Percentiles rank a stretch among this genome's conserved stretches.
These are phyloP conservation scores for Falcaria lacertinaria DNA, from an alignment of 2,888 invertebrate genomes.

Conservation along the genomic window DNA sequence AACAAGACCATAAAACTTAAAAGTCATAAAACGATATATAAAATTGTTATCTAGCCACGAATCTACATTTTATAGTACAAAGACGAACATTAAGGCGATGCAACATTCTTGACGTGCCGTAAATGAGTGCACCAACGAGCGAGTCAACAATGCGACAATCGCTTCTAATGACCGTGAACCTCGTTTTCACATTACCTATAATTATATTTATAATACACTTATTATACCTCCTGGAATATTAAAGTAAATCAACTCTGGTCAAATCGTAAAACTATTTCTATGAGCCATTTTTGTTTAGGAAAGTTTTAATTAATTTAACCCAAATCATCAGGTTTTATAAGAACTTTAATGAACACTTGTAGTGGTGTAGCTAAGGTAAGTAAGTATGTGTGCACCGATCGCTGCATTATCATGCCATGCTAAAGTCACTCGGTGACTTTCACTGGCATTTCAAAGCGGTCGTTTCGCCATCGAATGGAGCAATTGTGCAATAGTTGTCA, in stretches of 20 bases:
- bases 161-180: constrained; percentile 36
- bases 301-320: no score
- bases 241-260: no score
- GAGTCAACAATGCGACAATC: constrained; percentile 19
- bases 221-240: constrained; percentile 2
- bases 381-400: constrained; percentile 4
- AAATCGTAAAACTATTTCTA: no score
- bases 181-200: constrained; percentile 28
- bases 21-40: neutral
- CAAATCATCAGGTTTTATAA: neutral
- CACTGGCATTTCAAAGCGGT: constrained; percentile 71
- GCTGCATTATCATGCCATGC: constrained; percentile 46
- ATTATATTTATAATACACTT: constrained; percentile 11
- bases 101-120: constrained; percentile 16
- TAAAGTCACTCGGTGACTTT: constrained; percentile 74
- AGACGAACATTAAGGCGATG: neutral
- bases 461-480: constrained; percentile 75
- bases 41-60: neutral
- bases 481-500: constrained; percentile 75
- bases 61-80: neutral
- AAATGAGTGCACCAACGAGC: constrained; percentile 27
- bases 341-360: neutral
- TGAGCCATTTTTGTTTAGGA: no score
- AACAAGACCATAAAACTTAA: neutral
- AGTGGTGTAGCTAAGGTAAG: no score